Percentiles rank a stretch among this genome's conserved stretches.
Evolutionary conservation across 2,888 invertebrate genomes (phyloP).

Genomic region (Drosophila mayaguana): DNA sequence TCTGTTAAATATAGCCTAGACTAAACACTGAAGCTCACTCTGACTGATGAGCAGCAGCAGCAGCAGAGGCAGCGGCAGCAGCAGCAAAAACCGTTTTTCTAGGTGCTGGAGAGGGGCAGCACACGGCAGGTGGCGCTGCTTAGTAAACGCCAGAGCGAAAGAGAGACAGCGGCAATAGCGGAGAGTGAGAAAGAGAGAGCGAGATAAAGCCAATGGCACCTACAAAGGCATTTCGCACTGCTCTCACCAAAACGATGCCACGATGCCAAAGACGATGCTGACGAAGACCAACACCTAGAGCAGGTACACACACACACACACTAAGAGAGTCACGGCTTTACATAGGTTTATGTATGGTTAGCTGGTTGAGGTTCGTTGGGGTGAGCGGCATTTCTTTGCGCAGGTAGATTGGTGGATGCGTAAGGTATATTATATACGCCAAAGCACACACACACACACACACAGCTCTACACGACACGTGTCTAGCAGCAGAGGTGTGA

Average conservation of each 20-base stretch:
- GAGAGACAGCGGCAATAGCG: slow-evolving; percentile 31
- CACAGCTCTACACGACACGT: slow-evolving; percentile 50
- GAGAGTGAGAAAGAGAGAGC: slow-evolving; percentile 37
- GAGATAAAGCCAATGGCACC: slow-evolving; percentile 55
- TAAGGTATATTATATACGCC: slow-evolving; percentile 82
- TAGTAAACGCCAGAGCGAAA: slow-evolving; percentile 40
- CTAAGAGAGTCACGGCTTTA: slow-evolving; percentile 44
- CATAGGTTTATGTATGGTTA: slow-evolving; percentile 48
- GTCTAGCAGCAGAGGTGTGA: slow-evolving; percentile 56
- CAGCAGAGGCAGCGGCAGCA: neutral
- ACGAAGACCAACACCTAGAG: slow-evolving; percentile 66
- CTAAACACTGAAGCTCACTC: slow-evolving; percentile 25
- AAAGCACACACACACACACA: slow-evolving; percentile 62
- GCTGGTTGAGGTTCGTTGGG: slow-evolving; percentile 44
- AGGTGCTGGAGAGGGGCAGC: slow-evolving; percentile 10
- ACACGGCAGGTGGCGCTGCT: slow-evolving; percentile 64
- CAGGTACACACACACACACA: slow-evolving; percentile 56
- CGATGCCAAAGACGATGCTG: slow-evolving; percentile 53
- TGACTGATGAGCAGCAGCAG: slow-evolving; percentile 46
- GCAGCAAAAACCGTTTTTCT: neutral
- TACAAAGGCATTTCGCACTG: slow-evolving; percentile 53
- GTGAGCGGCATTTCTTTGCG: slow-evolving; percentile 72
- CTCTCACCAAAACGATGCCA: slow-evolving; percentile 35
- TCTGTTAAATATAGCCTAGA: slow-evolving; percentile 43
- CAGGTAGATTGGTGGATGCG: slow-evolving; percentile 85